Evolutionary conservation across 1,140 invertebrate species (phyloP).

Genomic region (Drosophila tristis): DNA sequence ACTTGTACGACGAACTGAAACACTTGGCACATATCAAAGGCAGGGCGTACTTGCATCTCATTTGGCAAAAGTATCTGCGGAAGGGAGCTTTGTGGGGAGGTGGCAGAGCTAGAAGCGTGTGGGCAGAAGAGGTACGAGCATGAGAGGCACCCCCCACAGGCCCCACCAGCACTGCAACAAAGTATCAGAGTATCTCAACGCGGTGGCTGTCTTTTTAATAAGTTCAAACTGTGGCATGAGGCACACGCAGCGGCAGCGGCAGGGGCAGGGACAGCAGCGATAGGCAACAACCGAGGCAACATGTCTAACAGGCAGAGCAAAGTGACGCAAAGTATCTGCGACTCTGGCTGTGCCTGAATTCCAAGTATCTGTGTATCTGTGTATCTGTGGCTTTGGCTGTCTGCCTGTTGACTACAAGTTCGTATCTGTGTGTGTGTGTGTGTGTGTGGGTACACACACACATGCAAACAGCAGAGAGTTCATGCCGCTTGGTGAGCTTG

Average conservation of each 20-base stretch:
- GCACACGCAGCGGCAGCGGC: conserved; percentile 20
- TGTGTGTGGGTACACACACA: no score
- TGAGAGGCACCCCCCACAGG: no score
- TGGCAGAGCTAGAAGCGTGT: conserved; percentile 27
- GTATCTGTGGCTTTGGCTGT: conserved; percentile 34
- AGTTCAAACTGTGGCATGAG: conserved; percentile 61
- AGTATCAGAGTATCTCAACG: conserved; percentile 31
- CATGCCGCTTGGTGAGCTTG: conserved; percentile 68
- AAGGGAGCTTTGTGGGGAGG: neutral
- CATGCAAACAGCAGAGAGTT: conserved; percentile 53
- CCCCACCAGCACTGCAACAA: conserved; percentile 34
- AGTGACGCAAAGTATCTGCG: conserved; percentile 71
- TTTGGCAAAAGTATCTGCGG: conserved; percentile 42
- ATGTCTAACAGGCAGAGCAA: conserved; percentile 55
- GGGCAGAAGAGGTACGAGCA: conserved; percentile 38
- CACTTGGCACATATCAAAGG: conserved; percentile 48
- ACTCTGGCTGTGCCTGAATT: conserved; percentile 30
- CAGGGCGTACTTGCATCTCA: conserved; percentile 43
- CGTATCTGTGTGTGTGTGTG: conserved; percentile 41
- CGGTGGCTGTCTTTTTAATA: conserved; percentile 62
- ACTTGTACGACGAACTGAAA: neutral
- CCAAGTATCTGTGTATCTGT: conserved; percentile 42
- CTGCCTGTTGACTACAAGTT: conserved; percentile 59
- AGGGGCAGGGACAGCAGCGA: no score
- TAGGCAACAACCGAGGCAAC: conserved; percentile 34